These are phyloP conservation scores for Oxytorus armatus DNA, from an alignment of 2,888 invertebrate species.

Conservation along the genomic window DNA sequence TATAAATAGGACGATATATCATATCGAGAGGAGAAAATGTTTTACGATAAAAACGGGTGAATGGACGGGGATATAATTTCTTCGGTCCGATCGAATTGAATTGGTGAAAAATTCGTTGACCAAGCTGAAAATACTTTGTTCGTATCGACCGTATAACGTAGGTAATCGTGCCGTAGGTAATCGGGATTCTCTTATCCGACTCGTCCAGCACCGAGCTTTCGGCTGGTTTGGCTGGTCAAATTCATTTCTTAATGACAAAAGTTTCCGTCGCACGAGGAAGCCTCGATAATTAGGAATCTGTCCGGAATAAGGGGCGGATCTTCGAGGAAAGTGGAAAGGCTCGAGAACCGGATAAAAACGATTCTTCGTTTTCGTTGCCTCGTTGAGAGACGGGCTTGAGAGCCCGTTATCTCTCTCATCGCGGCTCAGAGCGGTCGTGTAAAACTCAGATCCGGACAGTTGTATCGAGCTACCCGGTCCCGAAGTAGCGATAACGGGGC, in stretches of 20 bases:
- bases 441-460: neutral
- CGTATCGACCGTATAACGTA: too few species aligned
- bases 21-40: neutral
- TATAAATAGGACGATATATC: neutral
- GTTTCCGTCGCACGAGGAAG: constrained; percentile 12
- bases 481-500: constrained; percentile 26
- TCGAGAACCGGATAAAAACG: constrained; percentile 17
- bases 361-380: constrained; percentile 10
- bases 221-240: neutral
- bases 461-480: constrained; percentile 17
- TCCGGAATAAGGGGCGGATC: neutral
- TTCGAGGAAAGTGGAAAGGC: neutral
- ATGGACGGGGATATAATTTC: too few species aligned
- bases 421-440: neutral
- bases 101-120: constrained; percentile 4
- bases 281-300: constrained; percentile 31
- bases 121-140: neutral
- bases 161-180: constrained; percentile 1
- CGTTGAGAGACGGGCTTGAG: neutral
- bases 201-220: neutral
- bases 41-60: too few species aligned
- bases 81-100: neutral
- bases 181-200: constrained; percentile 18
- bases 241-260: constrained; percentile 45
- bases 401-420: constrained; percentile 21